phyloP scores from a whole-genome alignment of 2,797 vertebrate genomes.

The Sebastes steindachneri region DNA sequence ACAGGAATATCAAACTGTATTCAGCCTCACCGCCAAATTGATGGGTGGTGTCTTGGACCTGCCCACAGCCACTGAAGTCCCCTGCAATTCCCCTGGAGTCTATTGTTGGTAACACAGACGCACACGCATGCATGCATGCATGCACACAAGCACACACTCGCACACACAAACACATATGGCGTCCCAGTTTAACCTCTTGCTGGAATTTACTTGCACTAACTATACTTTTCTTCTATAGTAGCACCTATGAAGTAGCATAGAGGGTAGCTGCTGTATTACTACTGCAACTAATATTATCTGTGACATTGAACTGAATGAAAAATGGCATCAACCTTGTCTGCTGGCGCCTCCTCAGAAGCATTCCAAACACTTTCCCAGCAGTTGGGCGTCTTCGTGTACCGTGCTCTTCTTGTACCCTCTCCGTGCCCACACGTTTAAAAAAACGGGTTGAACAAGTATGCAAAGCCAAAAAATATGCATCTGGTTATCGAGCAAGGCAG shows the following conservation, averaged over 20 bases:
- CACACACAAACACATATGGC: conserved; percentile 72
- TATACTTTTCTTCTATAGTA: conserved; percentile 29
- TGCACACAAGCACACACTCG: conserved; percentile 49
- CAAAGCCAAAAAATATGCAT: conserved; percentile 78
- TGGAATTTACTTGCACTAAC: conserved; percentile 69
- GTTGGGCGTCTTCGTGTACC: conserved; percentile 76
- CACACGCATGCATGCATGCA: conserved; percentile 45
- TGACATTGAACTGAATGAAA: conserved; percentile 20
- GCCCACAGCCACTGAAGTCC: conserved; percentile 84
- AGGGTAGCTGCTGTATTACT: not conserved
- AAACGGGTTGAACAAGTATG: conserved; percentile 83
- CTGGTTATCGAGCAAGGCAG: conserved; percentile 70
- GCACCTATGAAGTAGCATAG: conserved; percentile 21
- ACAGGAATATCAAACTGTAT: conserved; percentile 85
- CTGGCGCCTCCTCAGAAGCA: conserved; percentile 35
- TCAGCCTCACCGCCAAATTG: conserved; percentile 85
- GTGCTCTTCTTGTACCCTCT: conserved; percentile 61
- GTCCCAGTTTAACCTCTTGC: conserved; percentile 79
- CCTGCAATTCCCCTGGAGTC: conserved; percentile 83
- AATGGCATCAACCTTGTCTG: not conserved
- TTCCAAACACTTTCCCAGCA: conserved; percentile 67
- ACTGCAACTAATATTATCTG: conserved; percentile 28
- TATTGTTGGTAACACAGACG: conserved; percentile 83
- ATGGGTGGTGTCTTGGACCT: conserved; percentile 85
- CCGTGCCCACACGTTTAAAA: conserved; percentile 73